Base-by-base conservation (phyloP, 2,888 invertebrate genomes). In the Drosophila ochracea region DNA sequence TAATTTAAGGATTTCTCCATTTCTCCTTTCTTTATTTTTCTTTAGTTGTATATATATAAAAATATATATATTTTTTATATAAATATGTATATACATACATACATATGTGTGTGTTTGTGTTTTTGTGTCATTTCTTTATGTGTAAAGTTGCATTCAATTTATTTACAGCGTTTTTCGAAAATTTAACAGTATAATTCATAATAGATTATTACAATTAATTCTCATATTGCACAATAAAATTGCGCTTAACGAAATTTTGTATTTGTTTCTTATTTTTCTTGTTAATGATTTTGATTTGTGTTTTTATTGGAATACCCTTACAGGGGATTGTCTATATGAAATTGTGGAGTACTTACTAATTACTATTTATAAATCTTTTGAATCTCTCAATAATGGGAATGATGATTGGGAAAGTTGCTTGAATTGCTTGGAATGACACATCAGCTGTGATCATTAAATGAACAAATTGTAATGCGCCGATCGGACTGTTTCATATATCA, bases 191-290 rank as follows among this genome's bases (percentile, higher is more conserved):
- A 68, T 78, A 69, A 54, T 53, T 71, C 35, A 57, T 72, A 82
- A 84, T 89, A 79, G 37, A 28, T 55, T 19, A 76, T 82, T 89
- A 87, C 68, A 82, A 80, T 81, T 73, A 73, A 70, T 84, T 82
- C 33, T 68, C 61, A 62, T 63, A 63, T 68, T 63, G 49, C 78
- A 75, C 87, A 81, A 82, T 71, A 72, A 67, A 87, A 82, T 79
- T 84, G 84, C 71, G 74, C 64, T 28, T 30, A 57, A 37, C 50
- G 64, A 25, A 47, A 47, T 53, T 68, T 73, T 53, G 13, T 16
- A 13, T 53, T 67, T 37, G 28, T 39, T 50, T 39, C 57, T 39
- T 35, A 39, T 41, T 50, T 50, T 37, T 19, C 66, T 41, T 19
- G 54, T 35, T 37, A 28, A 33, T 25, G 52, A 35, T 52, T 28